phyloP scores from a whole-genome alignment of 2,888 invertebrate genomes.

The Stenchaetothrips biformis region DNA sequence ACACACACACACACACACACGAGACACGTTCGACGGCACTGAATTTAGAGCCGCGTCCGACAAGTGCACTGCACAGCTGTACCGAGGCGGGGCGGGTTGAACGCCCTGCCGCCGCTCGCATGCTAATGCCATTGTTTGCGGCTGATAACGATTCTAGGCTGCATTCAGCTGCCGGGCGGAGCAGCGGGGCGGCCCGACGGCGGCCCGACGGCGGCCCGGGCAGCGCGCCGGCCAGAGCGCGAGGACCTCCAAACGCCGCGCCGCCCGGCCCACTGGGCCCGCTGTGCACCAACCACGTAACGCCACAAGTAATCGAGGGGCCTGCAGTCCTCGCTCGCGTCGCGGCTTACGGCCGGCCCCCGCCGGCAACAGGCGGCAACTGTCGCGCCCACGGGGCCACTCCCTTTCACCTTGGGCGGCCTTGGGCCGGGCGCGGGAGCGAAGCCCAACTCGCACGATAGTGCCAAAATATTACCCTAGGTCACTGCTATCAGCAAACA shows the following conservation, averaged over 20 bases:
- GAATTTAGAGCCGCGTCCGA: not conserved
- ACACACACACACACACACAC: not conserved
- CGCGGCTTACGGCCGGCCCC: too few relatives aligned
- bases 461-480: slow-evolving; percentile 16
- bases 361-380: too few relatives aligned
- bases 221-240: too few relatives aligned
- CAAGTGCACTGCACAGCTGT: not conserved
- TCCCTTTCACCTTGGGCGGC: too few relatives aligned
- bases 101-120: slow-evolving; percentile 32
- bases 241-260: too few relatives aligned
- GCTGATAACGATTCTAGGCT: slow-evolving; percentile 30
- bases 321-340: too few relatives aligned
- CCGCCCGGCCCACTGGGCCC: too few relatives aligned
- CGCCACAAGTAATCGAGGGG: too few relatives aligned
- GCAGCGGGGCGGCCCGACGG: slow-evolving; percentile 28
- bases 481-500: not conserved
- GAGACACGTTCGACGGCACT: not conserved
- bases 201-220: too few relatives aligned
- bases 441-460: slow-evolving; percentile 28
- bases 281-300: too few relatives aligned
- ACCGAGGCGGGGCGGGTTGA: slow-evolving; percentile 27
- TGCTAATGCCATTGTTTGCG: slow-evolving; percentile 27
- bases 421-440: slow-evolving; percentile 33
- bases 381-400: too few relatives aligned
- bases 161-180: slow-evolving; percentile 30